These are phyloP conservation scores for Nibea albiflora DNA, from an alignment of 2,113 vertebrate species.

Conservation along the genomic window DNA sequence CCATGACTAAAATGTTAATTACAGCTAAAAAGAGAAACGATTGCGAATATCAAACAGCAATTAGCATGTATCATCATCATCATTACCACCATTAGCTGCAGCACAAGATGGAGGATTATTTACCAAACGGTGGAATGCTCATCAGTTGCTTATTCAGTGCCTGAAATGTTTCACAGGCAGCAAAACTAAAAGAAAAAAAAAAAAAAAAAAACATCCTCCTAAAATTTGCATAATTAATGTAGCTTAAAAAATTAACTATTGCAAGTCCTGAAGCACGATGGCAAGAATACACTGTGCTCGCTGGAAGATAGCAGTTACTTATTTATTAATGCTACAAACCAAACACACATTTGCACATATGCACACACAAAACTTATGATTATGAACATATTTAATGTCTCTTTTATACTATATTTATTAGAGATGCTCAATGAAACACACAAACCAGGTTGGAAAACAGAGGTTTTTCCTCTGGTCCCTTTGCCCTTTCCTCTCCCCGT, in stretches of 20 bases:
- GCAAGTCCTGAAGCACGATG: constrained; percentile 35
- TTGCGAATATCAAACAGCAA: constrained; percentile 80
- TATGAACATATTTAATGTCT: constrained; percentile 1
- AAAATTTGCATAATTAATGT: constrained; percentile 71
- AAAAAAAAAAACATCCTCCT: constrained; percentile 16
- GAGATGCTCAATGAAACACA: constrained; percentile 8
- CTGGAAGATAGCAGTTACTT: constrained; percentile 23
- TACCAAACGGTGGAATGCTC: constrained; percentile 68
- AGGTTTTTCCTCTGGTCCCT: neutral
- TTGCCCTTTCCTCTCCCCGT: constrained; percentile 23
- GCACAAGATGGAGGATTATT: constrained; percentile 78
- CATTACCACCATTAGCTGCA: constrained; percentile 76
- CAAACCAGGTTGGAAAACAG: neutral
- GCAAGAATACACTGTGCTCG: constrained; percentile 18
- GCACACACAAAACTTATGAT: neutral
- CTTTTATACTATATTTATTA: neutral
- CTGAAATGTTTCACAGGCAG: constrained; percentile 57
- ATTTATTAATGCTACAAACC: neutral
- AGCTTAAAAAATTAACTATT: constrained; percentile 60
- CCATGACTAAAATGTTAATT: constrained; percentile 80
- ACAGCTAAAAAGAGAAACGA: constrained; percentile 77
- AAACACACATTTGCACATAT: neutral
- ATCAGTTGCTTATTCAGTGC: constrained; percentile 75
- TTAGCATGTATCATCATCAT: constrained; percentile 82
- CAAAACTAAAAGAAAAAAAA: constrained; percentile 18